phyloP scores from a whole-genome alignment of 2,888 invertebrate genomes.

The Leptopilina drosophilae region DNA sequence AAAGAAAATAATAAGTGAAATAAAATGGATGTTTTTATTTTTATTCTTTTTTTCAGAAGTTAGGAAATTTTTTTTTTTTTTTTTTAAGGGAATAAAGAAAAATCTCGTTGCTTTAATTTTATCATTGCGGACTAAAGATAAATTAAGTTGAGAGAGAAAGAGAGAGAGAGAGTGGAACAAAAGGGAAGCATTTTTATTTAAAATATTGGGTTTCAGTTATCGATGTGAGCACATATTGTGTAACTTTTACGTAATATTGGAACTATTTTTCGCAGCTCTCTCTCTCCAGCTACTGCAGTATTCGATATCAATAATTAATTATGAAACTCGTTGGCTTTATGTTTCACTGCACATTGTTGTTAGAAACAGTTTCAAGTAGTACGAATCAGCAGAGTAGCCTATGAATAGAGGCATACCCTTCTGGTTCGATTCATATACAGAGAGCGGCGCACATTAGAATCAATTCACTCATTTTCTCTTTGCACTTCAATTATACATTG shows the following conservation, averaged over 20 bases:
- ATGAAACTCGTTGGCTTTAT: background rate
- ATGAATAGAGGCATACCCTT: background rate
- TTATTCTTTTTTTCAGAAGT: no score
- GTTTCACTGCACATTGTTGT: background rate
- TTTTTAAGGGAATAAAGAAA: no score
- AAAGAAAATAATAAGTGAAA: no score
- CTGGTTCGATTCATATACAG: background rate
- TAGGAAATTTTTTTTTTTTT: no score
- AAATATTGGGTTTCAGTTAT: no score
- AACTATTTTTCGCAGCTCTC: background rate
- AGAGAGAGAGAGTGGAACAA: background rate
- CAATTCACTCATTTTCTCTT: background rate
- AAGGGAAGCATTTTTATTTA: no score
- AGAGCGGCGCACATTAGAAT: background rate
- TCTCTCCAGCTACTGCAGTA: background rate
- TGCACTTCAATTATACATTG: background rate
- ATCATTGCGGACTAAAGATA: no score
- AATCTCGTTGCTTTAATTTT: no score
- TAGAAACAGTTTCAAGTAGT: constrained; percentile 19
- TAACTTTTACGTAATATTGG: background rate
- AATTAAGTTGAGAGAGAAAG: background rate
- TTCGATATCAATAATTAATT: background rate
- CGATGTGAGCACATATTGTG: no score
- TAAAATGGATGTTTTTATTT: no score
- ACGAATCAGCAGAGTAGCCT: background rate